A percentile compares a stretch with the other conserved stretches of the same genome.
These are phyloP conservation scores for Anthoptus insignis DNA, from an alignment of 2,888 invertebrate genomes.

Conservation along the genomic window DNA sequence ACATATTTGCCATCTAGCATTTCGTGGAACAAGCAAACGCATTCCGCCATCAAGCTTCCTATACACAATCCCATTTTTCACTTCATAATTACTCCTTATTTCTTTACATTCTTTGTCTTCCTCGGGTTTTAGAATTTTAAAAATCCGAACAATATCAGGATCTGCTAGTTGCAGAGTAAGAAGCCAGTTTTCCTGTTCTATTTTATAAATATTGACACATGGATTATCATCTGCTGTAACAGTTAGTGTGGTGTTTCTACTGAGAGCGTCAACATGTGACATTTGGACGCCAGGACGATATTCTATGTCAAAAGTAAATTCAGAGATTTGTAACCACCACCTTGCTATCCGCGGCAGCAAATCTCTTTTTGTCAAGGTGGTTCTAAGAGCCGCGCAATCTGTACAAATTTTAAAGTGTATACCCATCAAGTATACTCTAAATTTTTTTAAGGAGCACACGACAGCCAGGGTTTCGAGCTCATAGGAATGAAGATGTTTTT, in stretches of 20 bases:
- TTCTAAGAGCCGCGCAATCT: conserved; percentile 55
- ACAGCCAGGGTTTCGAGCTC: conserved; percentile 51
- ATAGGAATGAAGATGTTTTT: conserved; percentile 46
- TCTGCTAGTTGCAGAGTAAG: conserved; percentile 45
- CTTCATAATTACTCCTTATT: conserved; percentile 37
- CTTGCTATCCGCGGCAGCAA: conserved; percentile 55
- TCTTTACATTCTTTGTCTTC: conserved; percentile 36
- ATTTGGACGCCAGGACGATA: conserved; percentile 54
- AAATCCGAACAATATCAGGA: conserved; percentile 36
- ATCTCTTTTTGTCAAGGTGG: conserved; percentile 53
- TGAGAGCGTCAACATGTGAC: conserved; percentile 55
- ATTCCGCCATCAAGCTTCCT: conserved; percentile 35
- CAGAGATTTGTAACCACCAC: conserved; percentile 56
- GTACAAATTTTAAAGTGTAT: conserved; percentile 44
- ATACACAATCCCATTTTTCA: conserved; percentile 41
- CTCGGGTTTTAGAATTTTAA: conserved; percentile 33
- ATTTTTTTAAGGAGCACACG: conserved; percentile 51
- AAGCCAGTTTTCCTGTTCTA: conserved; percentile 41
- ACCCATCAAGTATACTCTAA: conserved; percentile 54
- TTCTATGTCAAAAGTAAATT: conserved; percentile 55
- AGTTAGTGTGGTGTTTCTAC: conserved; percentile 39
- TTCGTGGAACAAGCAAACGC: conserved; percentile 57
- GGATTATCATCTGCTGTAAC: not conserved
- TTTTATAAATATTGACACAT: not conserved
- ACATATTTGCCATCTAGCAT: not conserved